Percentiles rank a stretch among this genome's conserved stretches.
phyloP scores from a whole-genome alignment of 2,797 vertebrate species.

The Buceros bicornis region DNA sequence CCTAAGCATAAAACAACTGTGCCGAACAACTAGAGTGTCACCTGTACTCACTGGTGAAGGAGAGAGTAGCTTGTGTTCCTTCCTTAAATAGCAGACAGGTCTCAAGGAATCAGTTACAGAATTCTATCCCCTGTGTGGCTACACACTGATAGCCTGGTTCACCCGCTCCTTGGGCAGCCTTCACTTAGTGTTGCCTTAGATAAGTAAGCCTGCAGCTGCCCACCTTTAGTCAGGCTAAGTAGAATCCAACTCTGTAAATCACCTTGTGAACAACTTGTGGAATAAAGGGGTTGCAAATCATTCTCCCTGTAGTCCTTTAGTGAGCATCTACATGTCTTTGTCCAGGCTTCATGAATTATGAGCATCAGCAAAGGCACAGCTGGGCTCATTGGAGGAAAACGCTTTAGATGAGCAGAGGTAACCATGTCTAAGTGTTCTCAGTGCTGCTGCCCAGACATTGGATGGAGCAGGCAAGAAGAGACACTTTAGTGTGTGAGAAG shows the following conservation, averaged over 20 bases:
- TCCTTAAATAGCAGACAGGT: not conserved
- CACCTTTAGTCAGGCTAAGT: not conserved
- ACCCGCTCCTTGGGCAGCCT: not conserved
- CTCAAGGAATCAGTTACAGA: not conserved
- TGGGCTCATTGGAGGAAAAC: not conserved
- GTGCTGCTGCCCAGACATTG: not conserved
- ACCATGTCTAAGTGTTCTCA: not conserved
- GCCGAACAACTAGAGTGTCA: not conserved
- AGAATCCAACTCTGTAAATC: slow-evolving; percentile 35
- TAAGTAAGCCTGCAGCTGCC: not conserved
- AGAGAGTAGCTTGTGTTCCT: not conserved
- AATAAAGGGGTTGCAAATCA: slow-evolving; percentile 7
- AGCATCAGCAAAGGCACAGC: not conserved
- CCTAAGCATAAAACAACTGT: not conserved
- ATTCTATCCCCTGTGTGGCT: not conserved
- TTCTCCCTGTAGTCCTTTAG: not conserved
- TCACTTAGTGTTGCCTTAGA: not conserved
- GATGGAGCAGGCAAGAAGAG: not conserved
- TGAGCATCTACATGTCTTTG: not conserved
- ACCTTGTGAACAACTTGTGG: not conserved
- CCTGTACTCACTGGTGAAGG: not conserved
- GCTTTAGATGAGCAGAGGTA: not conserved
- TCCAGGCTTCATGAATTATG: not conserved
- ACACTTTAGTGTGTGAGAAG: not conserved
- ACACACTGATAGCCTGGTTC: not conserved